phyloP scores from a whole-genome alignment of 2,113 vertebrate genomes.

The Chionomys nivalis region DNA sequence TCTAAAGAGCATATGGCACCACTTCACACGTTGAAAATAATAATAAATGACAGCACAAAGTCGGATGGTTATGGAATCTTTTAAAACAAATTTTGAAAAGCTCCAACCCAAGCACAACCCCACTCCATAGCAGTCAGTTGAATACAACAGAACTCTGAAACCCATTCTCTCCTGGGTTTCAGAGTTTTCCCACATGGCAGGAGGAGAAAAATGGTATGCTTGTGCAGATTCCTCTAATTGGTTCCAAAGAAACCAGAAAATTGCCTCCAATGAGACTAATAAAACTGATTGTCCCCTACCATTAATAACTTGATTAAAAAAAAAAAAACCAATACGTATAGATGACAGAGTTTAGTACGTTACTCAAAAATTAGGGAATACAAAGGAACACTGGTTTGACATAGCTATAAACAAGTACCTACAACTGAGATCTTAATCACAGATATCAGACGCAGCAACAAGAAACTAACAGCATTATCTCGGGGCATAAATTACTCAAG shows the following conservation, averaged over 20 bases:
- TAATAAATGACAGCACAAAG: neutral
- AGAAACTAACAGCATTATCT: neutral
- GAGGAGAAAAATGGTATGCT: neutral
- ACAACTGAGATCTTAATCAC: neutral
- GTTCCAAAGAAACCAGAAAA: neutral
- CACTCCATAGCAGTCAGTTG: neutral
- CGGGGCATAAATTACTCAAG: neutral
- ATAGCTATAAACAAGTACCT: neutral
- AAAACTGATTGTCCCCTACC: neutral
- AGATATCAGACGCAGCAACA: neutral
- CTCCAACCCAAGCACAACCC: neutral
- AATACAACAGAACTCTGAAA: neutral
- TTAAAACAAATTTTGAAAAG: neutral
- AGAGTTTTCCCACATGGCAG: neutral
- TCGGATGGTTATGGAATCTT: neutral
- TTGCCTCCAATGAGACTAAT: neutral
- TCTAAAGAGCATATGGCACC: neutral
- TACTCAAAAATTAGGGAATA: neutral
- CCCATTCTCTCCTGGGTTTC: neutral
- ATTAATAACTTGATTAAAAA: constrained; percentile 3
- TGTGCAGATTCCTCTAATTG: neutral
- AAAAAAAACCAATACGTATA: neutral
- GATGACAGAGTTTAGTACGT: neutral
- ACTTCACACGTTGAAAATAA: neutral
- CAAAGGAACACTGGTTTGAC: neutral